Evolutionary conservation across 2,888 invertebrate species (phyloP).

Genomic region (Epsilonema sp.): DNA sequence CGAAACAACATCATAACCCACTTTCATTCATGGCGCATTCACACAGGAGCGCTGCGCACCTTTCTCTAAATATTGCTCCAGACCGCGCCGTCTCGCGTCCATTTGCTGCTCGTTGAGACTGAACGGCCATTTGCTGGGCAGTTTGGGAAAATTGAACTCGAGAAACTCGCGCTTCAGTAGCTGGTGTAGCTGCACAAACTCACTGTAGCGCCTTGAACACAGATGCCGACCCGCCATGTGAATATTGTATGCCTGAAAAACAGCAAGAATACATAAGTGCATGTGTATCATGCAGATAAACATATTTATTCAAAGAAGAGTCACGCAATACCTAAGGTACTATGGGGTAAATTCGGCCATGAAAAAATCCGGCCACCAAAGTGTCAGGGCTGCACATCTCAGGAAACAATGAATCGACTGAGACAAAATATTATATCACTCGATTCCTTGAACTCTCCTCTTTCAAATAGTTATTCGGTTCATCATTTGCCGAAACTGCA

Average conservation of each 20-base stretch:
- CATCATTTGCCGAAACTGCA: too few species aligned
- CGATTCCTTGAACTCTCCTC: too few species aligned
- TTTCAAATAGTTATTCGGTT: too few species aligned
- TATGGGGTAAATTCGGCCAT: too few species aligned
- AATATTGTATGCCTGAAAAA: conserved; percentile 56
- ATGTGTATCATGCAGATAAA: too few species aligned
- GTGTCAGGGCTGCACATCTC: too few species aligned
- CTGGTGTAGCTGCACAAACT: conserved; percentile 65
- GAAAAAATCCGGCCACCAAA: too few species aligned
- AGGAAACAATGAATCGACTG: too few species aligned
- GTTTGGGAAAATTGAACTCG: conserved; percentile 66
- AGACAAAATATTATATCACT: too few species aligned
- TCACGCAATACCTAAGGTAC: too few species aligned
- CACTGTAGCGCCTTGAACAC: conserved; percentile 83
- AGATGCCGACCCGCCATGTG: conserved; percentile 97
- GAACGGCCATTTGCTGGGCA: conserved; percentile 97
- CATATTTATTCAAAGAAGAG: too few species aligned
- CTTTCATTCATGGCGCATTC: neutral
- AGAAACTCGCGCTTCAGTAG: conserved; percentile 22
- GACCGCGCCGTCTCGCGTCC: conserved; percentile 71
- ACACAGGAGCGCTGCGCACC: conserved; percentile 18
- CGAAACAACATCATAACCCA: neutral
- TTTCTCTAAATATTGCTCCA: conserved; percentile 93
- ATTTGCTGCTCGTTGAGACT: conserved; percentile 89
- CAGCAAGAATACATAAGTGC: too few species aligned